Conservation (phyloP, 2,888 invertebrate genomes). For the Tricholauxania praeusta region DNA sequence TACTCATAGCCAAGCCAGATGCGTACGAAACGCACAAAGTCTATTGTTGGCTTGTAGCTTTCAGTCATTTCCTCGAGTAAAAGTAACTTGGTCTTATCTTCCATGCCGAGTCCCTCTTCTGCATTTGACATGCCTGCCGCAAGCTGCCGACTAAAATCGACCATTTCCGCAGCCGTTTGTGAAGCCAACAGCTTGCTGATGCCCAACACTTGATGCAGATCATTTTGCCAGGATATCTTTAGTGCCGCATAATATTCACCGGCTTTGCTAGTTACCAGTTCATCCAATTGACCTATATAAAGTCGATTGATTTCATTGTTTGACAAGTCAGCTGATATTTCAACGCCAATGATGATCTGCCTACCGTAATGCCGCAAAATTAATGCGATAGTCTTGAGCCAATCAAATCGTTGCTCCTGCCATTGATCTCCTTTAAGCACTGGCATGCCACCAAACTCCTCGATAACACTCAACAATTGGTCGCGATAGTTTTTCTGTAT, state of each 20-base stretch:
- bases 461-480: conserved; percentile 51
- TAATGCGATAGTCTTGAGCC: conserved; percentile 54
- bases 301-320: conserved; percentile 57
- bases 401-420: conserved; percentile 57
- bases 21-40: conserved; percentile 56
- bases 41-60: conserved; percentile 53
- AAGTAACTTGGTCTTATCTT: conserved; percentile 50
- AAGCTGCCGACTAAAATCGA: conserved; percentile 51
- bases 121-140: conserved; percentile 48
- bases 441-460: conserved; percentile 63
- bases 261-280: conserved; percentile 44
- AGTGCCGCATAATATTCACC: conserved; percentile 38
- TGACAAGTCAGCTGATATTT: conserved; percentile 53
- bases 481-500: conserved; percentile 44
- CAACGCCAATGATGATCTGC: conserved; percentile 55
- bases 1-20: conserved; percentile 60
- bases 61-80: conserved; percentile 53
- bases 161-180: conserved; percentile 51
- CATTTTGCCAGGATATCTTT: conserved; percentile 36
- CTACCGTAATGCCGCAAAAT: conserved; percentile 58
- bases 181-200: conserved; percentile 47
- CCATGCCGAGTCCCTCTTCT: conserved; percentile 47
- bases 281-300: conserved; percentile 54
- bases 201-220: conserved; percentile 53
- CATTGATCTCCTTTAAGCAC: conserved; percentile 56